phyloP scores from a whole-genome alignment of 2,113 vertebrate genomes.

The Urocitellus parryii region DNA sequence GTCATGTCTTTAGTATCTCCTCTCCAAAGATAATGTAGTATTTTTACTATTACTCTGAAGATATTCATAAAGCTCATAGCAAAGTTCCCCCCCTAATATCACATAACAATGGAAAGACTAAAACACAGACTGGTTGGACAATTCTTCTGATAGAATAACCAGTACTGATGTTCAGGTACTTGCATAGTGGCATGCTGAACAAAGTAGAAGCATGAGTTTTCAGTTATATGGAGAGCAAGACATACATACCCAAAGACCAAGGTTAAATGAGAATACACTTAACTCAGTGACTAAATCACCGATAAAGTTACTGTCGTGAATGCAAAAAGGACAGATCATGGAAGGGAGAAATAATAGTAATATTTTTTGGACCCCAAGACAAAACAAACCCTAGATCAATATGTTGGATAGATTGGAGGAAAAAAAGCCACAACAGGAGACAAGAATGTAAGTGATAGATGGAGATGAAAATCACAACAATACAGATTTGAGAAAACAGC shows the following conservation, averaged over 20 bases:
- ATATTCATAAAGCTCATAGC: not conserved
- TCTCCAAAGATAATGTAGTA: not conserved
- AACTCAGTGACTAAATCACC: not conserved
- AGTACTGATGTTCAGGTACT: not conserved
- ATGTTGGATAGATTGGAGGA: not conserved
- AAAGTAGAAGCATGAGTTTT: not conserved
- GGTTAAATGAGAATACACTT: not conserved
- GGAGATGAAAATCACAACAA: not conserved
- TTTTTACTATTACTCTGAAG: not conserved
- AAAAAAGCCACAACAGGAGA: not conserved
- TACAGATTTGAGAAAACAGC: not conserved
- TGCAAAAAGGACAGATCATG: not conserved
- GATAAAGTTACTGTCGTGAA: not conserved
- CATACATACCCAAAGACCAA: not conserved
- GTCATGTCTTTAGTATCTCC: not conserved
- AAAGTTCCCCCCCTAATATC: not conserved
- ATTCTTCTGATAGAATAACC: slow-evolving; percentile 33
- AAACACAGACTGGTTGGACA: not conserved
- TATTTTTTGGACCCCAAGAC: not conserved
- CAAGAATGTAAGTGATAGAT: not conserved
- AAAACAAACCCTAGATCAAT: not conserved
- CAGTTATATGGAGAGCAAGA: not conserved
- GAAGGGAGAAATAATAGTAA: not conserved
- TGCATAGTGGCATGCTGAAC: not conserved
- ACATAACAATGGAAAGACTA: not conserved